These are phyloP conservation scores for Tinea trinotella DNA, from an alignment of 2,888 invertebrate genomes.

Conservation along the genomic window DNA sequence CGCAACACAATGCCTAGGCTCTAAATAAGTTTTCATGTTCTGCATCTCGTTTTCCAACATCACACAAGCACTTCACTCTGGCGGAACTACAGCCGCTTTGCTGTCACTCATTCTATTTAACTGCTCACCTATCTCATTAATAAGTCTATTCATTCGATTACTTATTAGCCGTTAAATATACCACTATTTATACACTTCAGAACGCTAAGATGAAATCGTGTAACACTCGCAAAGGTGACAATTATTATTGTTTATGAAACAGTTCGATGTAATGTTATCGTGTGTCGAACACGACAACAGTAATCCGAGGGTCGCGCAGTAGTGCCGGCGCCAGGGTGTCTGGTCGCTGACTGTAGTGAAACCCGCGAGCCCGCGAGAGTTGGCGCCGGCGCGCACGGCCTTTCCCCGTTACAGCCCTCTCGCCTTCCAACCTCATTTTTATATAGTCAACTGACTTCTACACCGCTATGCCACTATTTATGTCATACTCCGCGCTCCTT, in stretches of 20 bases:
- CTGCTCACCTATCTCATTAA: slow-evolving; percentile 25
- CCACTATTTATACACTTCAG: slow-evolving; percentile 8
- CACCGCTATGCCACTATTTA: slow-evolving; percentile 66
- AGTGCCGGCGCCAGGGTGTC: slow-evolving; percentile 53
- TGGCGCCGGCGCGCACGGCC: slow-evolving; percentile 63
- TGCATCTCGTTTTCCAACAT: slow-evolving; percentile 15
- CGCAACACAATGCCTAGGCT: neutral
- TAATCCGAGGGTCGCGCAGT: slow-evolving; percentile 25
- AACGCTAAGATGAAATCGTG: slow-evolving; percentile 25
- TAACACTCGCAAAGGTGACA: slow-evolving; percentile 26
- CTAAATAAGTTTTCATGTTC: neutral
- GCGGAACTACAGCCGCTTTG: slow-evolving; percentile 39
- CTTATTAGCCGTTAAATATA: no score
- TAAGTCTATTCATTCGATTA: slow-evolving; percentile 10
- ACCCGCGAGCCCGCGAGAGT: slow-evolving; percentile 38
- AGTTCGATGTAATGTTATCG: slow-evolving; percentile 12
- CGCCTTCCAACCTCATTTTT: slow-evolving; percentile 53
- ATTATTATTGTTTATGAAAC: neutral
- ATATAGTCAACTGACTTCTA: slow-evolving; percentile 70
- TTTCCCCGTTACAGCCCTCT: slow-evolving; percentile 45
- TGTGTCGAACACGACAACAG: slow-evolving; percentile 14
- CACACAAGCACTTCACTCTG: slow-evolving; percentile 32
- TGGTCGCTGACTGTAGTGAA: slow-evolving; percentile 44
- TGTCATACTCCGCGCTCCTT: slow-evolving; percentile 64
- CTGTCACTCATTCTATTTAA: slow-evolving; percentile 40